These are phyloP conservation scores for Eupithecia vulgata DNA, from an alignment of 2,888 invertebrate species.

Conservation along the genomic window DNA sequence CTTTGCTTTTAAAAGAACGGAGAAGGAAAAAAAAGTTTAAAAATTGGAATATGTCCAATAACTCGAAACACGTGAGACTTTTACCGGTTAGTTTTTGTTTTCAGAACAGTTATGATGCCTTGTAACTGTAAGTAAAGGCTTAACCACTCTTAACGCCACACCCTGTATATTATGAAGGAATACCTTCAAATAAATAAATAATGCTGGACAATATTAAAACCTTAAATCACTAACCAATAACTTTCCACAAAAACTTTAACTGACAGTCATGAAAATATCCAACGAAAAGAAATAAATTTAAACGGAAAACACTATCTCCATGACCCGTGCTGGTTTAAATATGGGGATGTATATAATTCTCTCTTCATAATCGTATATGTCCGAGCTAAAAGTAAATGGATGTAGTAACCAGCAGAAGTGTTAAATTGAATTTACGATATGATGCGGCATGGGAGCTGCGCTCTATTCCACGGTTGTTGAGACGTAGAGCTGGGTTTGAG, in stretches of 20 bases:
- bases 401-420: slow-evolving; percentile 47
- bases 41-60: no score
- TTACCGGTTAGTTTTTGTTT: no score
- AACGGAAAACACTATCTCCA: neutral
- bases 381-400: slow-evolving; percentile 38
- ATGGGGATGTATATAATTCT: neutral
- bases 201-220: no score
- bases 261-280: neutral
- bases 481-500: neutral
- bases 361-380: slow-evolving; percentile 19
- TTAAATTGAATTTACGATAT: slow-evolving; percentile 63
- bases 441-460: slow-evolving; percentile 42
- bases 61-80: no score
- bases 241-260: neutral
- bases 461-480: slow-evolving; percentile 26
- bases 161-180: no score
- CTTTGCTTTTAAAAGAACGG: no score
- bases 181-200: no score
- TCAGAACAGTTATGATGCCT: no score
- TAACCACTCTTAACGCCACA: no score
- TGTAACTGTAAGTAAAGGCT: no score
- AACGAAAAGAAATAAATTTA: neutral
- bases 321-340: neutral
- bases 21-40: no score
- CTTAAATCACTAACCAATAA: neutral